Evolutionary conservation across 30 jellyfish, hydroid and myxozoan species (phyloP).

Genomic region (Turritopsis dohrnii): DNA sequence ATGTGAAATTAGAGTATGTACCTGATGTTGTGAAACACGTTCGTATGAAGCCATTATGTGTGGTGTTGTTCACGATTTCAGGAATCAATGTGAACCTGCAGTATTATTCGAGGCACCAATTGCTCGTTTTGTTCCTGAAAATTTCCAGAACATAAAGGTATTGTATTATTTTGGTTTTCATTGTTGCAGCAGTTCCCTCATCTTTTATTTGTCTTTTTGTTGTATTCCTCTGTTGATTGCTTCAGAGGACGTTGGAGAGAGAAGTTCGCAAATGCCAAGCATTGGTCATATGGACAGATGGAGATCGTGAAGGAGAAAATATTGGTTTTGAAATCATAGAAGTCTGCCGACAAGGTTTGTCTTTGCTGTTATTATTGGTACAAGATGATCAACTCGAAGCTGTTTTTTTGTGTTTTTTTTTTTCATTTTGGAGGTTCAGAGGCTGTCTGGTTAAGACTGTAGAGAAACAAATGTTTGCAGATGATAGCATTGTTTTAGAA

Average conservation of each 20-base stretch:
- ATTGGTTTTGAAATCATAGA: constrained; percentile 93
- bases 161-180: not conserved
- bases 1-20: no score
- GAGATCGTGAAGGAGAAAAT: constrained; percentile 98
- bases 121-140: constrained; percentile 82
- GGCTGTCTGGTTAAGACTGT: no score
- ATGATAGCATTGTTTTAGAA: no score
- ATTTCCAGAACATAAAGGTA: constrained; percentile 68
- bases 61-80: not conserved
- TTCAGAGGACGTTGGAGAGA: constrained; percentile 80
- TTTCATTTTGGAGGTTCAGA: no score
- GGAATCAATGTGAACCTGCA: constrained; percentile 81
- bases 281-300: constrained; percentile 95
- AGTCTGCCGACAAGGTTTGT: constrained; percentile 70
- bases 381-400: no score
- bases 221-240: not conserved
- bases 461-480: no score
- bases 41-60: not conserved
- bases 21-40: no score
- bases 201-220: not conserved
- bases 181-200: no score
- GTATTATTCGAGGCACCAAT: constrained; percentile 88
- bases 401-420: no score
- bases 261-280: constrained; percentile 75
- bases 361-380: not conserved